Conservation (phyloP, 1,140 invertebrate genomes). For the Hydropsyche tenuis region DNA sequence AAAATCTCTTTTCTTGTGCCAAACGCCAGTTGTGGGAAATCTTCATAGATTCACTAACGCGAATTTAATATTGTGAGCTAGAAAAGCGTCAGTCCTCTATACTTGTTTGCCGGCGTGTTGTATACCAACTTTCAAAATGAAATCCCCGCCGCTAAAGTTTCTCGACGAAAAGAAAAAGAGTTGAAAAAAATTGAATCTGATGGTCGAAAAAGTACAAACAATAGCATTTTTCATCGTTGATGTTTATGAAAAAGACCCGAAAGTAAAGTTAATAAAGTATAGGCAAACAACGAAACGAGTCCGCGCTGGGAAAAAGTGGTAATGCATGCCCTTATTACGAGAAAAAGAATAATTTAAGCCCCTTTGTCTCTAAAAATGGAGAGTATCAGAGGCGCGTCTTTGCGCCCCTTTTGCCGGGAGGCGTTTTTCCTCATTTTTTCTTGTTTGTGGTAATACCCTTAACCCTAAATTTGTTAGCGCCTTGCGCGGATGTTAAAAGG, state of each 20-base stretch:
- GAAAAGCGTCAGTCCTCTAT: neutral
- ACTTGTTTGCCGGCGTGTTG: neutral
- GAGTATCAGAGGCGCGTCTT: constrained; percentile 18
- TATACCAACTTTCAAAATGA: constrained; percentile 13
- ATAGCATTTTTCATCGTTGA: constrained; percentile 23
- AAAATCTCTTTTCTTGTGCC: constrained; percentile 32
- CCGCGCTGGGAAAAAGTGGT: constrained; percentile 9
- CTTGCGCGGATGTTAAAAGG: constrained; percentile 45
- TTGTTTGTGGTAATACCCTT: constrained; percentile 43
- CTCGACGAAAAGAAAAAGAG: neutral
- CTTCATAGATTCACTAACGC: constrained; percentile 36
- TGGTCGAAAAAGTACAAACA: too few relatives aligned
- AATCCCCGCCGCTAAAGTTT: neutral
- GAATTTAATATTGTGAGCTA: constrained; percentile 29
- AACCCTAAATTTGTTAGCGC: constrained; percentile 49
- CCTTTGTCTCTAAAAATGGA: constrained; percentile 17
- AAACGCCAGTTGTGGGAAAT: constrained; percentile 29
- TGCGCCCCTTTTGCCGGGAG: constrained; percentile 4
- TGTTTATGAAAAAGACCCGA: constrained; percentile 20
- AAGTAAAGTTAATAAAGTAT: constrained; percentile 21
- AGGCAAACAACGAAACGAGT: constrained; percentile 1
- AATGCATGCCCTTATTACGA: constrained; percentile 13
- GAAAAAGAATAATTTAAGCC: constrained; percentile 17
- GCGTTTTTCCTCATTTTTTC: constrained; percentile 41
- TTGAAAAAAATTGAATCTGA: too few relatives aligned